Evolutionary conservation across 2,113 vertebrate species (phyloP).

Genomic region (Heteronetta atricapilla): DNA sequence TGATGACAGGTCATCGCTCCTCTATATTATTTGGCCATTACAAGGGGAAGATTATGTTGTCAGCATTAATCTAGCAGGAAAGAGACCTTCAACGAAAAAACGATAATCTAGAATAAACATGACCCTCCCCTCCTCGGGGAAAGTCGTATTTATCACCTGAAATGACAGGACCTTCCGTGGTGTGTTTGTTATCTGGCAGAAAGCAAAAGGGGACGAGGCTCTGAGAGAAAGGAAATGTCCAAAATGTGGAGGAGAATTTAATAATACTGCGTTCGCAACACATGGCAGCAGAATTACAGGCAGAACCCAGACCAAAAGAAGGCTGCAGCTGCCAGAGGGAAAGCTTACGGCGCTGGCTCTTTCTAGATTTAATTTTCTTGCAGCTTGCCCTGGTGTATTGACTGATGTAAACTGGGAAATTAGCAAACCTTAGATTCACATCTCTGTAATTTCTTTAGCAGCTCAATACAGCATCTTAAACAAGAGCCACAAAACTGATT

Average conservation of each 20-base stretch:
- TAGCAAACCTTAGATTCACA: not conserved
- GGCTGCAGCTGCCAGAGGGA: not conserved
- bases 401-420: not conserved
- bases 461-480: not conserved
- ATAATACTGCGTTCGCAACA: not conserved
- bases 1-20: too few species aligned
- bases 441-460: not conserved
- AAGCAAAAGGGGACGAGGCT: not conserved
- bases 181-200: not conserved
- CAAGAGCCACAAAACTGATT: not conserved
- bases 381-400: not conserved
- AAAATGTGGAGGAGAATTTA: not conserved
- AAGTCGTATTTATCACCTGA: not conserved
- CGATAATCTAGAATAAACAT: not conserved
- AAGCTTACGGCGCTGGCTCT: fast-evolving
- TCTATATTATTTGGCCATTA: too few species aligned
- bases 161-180: not conserved
- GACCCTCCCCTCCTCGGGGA: not conserved
- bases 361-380: not conserved
- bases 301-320: not conserved
- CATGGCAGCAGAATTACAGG: not conserved
- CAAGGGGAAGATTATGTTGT: not conserved
- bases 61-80: not conserved
- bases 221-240: not conserved
- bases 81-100: not conserved